phyloP scores from a whole-genome alignment of 2,113 vertebrate species.

The Austrofundulus limnaeus region DNA sequence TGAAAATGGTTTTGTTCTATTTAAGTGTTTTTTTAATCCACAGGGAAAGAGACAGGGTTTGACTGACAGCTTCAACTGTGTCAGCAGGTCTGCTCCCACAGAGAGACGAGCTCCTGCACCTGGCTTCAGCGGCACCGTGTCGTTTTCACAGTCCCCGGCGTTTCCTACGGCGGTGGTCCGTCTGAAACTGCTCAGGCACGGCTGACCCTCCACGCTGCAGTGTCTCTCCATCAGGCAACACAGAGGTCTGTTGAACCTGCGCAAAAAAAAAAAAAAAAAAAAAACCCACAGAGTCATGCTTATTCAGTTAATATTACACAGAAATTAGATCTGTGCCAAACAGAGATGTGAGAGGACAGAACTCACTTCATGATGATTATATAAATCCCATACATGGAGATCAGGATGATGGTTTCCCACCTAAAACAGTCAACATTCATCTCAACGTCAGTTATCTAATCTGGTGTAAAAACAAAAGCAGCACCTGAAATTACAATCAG shows the following conservation, averaged over 20 bases:
- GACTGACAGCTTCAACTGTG: conserved; percentile 42
- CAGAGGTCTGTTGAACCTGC: conserved; percentile 79
- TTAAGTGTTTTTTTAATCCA: conserved; percentile 29
- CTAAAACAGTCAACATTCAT: conserved; percentile 50
- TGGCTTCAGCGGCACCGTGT: conserved; percentile 78
- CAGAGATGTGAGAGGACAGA: not conserved
- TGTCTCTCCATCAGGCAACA: conserved; percentile 71
- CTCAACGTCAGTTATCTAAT: not conserved
- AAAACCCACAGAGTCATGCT: not conserved
- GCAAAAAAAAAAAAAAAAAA: too few species aligned
- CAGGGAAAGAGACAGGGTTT: conserved; percentile 24
- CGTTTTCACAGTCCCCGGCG: conserved; percentile 69
- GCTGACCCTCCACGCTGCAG: conserved; percentile 62
- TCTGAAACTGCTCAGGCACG: conserved; percentile 66
- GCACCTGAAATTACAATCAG: not conserved
- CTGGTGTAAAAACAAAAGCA: not conserved
- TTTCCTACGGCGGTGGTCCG: conserved; percentile 67
- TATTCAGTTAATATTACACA: not conserved
- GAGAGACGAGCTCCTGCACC: conserved; percentile 53
- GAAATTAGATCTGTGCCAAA: not conserved
- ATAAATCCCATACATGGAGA: conserved; percentile 80
- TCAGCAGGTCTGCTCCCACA: conserved; percentile 31
- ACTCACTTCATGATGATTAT: conserved; percentile 83
- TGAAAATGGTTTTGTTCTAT: conserved; percentile 40
- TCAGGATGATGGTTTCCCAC: conserved; percentile 82